Evolutionary conservation across 2,113 vertebrate species (phyloP).

Genomic region (Centropus unirufus): DNA sequence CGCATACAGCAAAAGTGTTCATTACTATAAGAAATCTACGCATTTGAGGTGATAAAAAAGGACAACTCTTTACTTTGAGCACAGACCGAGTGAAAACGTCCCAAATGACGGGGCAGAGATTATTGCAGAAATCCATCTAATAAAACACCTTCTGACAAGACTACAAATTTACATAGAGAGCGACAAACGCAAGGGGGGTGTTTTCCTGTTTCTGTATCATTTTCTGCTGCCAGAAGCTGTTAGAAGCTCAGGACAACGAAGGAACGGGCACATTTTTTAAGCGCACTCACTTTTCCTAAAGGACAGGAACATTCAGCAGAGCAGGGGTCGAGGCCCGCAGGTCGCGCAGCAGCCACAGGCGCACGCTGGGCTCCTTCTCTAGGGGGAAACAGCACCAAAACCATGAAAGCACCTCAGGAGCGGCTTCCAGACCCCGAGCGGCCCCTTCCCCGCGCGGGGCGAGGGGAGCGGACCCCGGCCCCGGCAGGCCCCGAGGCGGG

Average conservation of each 20-base stretch:
- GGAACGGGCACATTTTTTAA: background rate
- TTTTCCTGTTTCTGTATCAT: background rate
- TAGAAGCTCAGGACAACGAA: background rate
- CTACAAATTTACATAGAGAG: background rate
- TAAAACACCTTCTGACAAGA: background rate
- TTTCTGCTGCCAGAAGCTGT: background rate
- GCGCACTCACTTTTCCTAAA: slow-evolving; percentile 42
- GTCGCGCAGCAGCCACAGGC: background rate
- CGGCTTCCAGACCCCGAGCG: too few relatives aligned
- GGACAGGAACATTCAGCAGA: background rate
- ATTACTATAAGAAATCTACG: background rate
- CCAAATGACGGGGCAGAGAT: background rate
- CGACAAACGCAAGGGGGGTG: background rate
- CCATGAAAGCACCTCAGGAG: background rate
- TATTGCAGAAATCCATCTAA: background rate
- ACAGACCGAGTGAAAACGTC: background rate
- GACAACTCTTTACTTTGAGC: background rate
- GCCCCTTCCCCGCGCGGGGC: too few relatives aligned
- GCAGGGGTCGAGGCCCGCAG: background rate
- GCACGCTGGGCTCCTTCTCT: slow-evolving; percentile 10
- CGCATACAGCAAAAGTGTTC: background rate
- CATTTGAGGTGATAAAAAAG: background rate
- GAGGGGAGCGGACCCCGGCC: too few relatives aligned
- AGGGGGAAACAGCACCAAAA: background rate
- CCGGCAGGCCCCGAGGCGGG: too few relatives aligned